phyloP scores from a whole-genome alignment of 2,888 invertebrate genomes.

The Eilema depressum region DNA sequence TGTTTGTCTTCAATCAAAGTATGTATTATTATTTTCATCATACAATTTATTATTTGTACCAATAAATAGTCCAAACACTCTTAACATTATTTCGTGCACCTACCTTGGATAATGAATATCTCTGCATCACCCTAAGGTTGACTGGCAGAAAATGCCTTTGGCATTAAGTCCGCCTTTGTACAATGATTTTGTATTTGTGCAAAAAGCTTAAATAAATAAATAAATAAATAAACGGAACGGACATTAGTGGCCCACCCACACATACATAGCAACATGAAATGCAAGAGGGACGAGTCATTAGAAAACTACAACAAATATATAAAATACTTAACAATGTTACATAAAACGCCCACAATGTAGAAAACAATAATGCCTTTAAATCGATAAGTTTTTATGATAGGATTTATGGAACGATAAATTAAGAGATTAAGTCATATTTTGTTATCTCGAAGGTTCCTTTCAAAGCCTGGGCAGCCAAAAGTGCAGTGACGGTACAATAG shows the following conservation, averaged over 20 bases:
- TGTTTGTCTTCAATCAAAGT: too few relatives aligned
- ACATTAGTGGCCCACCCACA: conserved; percentile 68
- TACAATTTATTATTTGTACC: too few relatives aligned
- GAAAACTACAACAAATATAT: conserved; percentile 63
- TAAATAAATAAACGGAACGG: conserved; percentile 71
- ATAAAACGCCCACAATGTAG: conserved; percentile 52
- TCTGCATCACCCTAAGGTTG: too few relatives aligned
- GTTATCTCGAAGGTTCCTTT: background rate
- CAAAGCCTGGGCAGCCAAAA: background rate
- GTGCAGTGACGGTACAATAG: background rate
- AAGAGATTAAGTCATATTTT: background rate
- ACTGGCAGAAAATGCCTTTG: too few relatives aligned
- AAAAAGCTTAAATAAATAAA: too few relatives aligned
- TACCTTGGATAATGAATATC: too few relatives aligned
- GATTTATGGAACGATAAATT: background rate
- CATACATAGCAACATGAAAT: conserved; percentile 56
- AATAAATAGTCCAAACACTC: too few relatives aligned
- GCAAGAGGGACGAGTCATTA: conserved; percentile 44
- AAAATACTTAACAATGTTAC: conserved; percentile 60
- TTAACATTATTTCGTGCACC: too few relatives aligned
- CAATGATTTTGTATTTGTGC: too few relatives aligned
- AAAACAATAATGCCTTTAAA: conserved; percentile 29
- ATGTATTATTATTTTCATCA: too few relatives aligned
- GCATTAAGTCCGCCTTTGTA: too few relatives aligned
- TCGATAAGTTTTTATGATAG: conserved; percentile 19